A percentile compares a stretch with the other conserved stretches of the same genome.
Evolutionary conservation across 2,113 vertebrate species (phyloP).

Genomic region (Nothocercus nigrocapillus): DNA sequence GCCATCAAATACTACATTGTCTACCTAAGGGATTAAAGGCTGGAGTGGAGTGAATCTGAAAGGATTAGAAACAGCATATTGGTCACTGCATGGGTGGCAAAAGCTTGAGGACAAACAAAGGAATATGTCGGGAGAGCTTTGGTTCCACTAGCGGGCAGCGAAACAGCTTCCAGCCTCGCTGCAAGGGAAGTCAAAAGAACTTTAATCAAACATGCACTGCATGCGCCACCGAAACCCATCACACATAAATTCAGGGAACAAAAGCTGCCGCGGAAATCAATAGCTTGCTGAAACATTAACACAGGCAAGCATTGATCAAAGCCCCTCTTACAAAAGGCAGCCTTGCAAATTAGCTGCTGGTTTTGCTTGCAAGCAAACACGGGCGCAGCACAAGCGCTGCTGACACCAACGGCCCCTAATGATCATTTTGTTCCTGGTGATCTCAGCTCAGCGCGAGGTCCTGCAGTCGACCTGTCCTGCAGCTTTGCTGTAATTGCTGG

Average conservation of each 20-base stretch:
- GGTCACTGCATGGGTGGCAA: conserved; percentile 89
- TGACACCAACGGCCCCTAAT: conserved; percentile 66
- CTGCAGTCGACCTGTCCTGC: conserved; percentile 25
- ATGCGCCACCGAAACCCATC: conserved; percentile 74
- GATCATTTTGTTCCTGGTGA: conserved; percentile 50
- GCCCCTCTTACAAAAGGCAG: conserved; percentile 84
- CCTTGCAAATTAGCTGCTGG: conserved; percentile 84
- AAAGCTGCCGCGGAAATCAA: conserved; percentile 91
- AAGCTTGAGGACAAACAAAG: conserved; percentile 88
- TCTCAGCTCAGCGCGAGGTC: conserved; percentile 56
- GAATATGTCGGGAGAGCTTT: conserved; percentile 80
- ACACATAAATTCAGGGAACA: conserved; percentile 86
- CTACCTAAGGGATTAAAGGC: conserved; percentile 83
- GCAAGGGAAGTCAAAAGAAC: conserved; percentile 88
- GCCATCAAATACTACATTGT: conserved; percentile 71
- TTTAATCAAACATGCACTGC: conserved; percentile 95
- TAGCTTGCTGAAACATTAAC: conserved; percentile 94
- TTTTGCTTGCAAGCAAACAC: conserved; percentile 79
- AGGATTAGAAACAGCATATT: conserved; percentile 82
- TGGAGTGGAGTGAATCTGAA: conserved; percentile 77
- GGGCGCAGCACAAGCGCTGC: conserved; percentile 71
- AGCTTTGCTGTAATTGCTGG: not conserved
- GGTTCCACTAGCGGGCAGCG: conserved; percentile 83
- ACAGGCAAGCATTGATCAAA: conserved; percentile 90
- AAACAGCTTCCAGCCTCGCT: conserved; percentile 80